These are phyloP conservation scores for Myrmophylax atrothorax DNA, from an alignment of 2,113 vertebrate genomes.

Conservation along the genomic window DNA sequence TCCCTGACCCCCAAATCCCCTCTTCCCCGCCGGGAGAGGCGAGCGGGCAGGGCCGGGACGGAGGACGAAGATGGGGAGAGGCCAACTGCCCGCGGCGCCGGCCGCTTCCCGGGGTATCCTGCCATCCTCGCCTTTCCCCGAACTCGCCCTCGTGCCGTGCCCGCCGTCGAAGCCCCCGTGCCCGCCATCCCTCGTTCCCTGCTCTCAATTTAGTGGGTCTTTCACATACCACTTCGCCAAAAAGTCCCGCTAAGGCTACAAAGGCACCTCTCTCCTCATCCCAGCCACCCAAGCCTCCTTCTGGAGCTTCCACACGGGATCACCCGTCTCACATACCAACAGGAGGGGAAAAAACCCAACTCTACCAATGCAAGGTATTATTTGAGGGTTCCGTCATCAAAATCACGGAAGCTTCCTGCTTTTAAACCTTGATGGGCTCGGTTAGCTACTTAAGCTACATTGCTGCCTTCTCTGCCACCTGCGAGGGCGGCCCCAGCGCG, in stretches of 20 bases:
- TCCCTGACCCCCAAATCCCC: constrained; percentile 35
- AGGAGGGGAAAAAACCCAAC: rapidly evolving
- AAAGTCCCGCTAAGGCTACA: background rate
- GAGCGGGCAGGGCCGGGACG: background rate
- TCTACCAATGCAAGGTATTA: no score
- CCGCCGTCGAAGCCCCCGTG: background rate
- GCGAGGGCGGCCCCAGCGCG: rapidly evolving
- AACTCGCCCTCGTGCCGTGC: background rate
- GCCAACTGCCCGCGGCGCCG: background rate
- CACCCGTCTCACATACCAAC: background rate
- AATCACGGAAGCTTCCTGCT: rapidly evolving
- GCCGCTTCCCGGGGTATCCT: background rate
- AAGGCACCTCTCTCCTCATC: background rate
- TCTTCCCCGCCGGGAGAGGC: background rate
- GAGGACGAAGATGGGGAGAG: background rate
- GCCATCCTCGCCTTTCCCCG: background rate
- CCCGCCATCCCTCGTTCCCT: background rate
- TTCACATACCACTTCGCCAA: background rate
- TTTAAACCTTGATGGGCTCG: background rate
- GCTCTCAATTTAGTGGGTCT: rapidly evolving
- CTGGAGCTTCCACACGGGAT: background rate
- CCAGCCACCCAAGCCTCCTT: background rate
- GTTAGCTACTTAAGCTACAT: background rate
- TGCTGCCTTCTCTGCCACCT: background rate
- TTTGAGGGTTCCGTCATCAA: background rate